These are phyloP conservation scores for Todiramphus chloris DNA, from an alignment of 2,113 vertebrate genomes.

Conservation along the genomic window DNA sequence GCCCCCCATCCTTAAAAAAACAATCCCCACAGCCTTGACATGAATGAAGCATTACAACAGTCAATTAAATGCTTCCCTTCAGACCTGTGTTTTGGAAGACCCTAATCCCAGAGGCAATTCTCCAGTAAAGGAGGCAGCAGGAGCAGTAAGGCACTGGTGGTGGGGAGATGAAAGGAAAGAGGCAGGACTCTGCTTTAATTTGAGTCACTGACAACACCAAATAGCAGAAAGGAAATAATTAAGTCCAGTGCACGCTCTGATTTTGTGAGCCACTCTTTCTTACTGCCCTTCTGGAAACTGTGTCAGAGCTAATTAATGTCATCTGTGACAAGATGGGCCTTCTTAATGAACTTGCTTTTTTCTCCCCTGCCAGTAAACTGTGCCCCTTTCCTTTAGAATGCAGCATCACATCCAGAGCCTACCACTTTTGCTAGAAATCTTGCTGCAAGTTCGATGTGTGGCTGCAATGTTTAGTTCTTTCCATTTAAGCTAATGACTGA, in stretches of 20 bases:
- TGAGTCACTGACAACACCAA: not conserved
- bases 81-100: fast-evolving
- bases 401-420: not conserved
- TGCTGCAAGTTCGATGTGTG: not conserved
- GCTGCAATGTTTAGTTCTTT: not conserved
- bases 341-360: conserved; percentile 3
- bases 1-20: fast-evolving
- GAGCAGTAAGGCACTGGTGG: fast-evolving
- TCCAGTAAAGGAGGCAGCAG: fast-evolving
- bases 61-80: not conserved
- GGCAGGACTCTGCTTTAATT: not conserved
- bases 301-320: conserved; percentile 6
- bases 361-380: not conserved
- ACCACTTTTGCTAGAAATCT: not conserved
- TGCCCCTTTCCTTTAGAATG: not conserved
- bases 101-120: fast-evolving
- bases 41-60: not conserved
- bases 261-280: not conserved
- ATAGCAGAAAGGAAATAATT: not conserved
- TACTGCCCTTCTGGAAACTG: not conserved
- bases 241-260: not conserved
- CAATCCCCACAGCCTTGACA: not conserved
- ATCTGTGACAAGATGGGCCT: not conserved
- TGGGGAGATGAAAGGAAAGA: not conserved
- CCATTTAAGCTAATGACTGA: not conserved